Evolutionary conservation across 2,113 vertebrate genomes (phyloP).

Genomic region (Bubo bubo): DNA sequence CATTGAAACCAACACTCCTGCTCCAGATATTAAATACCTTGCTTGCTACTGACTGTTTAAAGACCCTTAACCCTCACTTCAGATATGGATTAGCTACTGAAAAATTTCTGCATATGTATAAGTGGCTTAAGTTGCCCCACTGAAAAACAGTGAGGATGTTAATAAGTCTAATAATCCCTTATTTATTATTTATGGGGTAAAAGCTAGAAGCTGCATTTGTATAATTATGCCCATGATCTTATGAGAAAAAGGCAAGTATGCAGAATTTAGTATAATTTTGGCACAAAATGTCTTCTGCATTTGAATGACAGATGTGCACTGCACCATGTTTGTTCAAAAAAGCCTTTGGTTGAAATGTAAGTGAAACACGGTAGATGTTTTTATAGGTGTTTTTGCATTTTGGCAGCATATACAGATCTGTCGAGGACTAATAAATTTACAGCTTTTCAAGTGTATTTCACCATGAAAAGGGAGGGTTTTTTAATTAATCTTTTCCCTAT

Average conservation of each 20-base stretch:
- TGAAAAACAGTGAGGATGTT: background rate
- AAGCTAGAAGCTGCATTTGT: background rate
- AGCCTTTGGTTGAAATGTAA: background rate
- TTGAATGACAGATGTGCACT: background rate
- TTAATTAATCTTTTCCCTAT: background rate
- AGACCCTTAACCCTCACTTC: background rate
- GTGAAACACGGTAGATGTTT: background rate
- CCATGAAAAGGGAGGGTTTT: background rate
- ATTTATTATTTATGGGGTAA: constrained; percentile 7
- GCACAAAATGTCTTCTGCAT: background rate
- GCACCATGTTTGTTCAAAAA: background rate
- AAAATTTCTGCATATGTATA: background rate
- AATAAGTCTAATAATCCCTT: background rate
- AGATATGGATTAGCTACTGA: background rate
- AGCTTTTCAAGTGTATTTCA: background rate
- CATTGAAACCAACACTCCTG: background rate
- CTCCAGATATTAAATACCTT: background rate
- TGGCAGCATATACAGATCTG: background rate
- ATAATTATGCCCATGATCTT: background rate
- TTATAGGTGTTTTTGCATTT: background rate
- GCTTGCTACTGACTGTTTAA: background rate
- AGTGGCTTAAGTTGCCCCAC: background rate
- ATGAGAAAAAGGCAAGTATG: background rate
- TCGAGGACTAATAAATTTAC: background rate
- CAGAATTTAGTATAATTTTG: background rate